Percentiles rank a stretch among this genome's conserved stretches.
phyloP scores from a whole-genome alignment of 1,140 invertebrate species.

The Drosophila azteca region DNA sequence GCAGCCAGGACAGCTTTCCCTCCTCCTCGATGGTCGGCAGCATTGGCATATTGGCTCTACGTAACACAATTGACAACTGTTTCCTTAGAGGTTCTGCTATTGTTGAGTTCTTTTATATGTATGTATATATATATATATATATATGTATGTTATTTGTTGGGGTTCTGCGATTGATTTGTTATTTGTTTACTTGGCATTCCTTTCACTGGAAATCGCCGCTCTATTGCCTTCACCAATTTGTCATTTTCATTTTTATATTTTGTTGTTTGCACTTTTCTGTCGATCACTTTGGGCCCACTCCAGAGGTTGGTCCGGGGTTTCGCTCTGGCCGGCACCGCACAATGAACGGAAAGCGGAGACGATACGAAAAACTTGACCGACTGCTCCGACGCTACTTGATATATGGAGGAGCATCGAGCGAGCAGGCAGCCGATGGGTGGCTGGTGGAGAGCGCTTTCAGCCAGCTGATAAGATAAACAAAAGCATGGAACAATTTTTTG shows the following conservation, averaged over 20 bases:
- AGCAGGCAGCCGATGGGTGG: slow-evolving; percentile 2
- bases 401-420: slow-evolving; percentile 40
- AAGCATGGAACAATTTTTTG: slow-evolving; percentile 38
- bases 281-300: slow-evolving; percentile 3
- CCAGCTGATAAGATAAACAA: slow-evolving; percentile 26
- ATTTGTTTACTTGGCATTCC: slow-evolving; percentile 35
- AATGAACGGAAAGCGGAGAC: too few species aligned
- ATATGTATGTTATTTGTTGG: slow-evolving; percentile 21
- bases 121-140: background rate
- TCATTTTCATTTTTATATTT: slow-evolving; percentile 41
- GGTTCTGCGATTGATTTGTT: slow-evolving; percentile 38
- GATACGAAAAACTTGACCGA: slow-evolving; percentile 12
- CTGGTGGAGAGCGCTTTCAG: background rate
- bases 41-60: slow-evolving; percentile 58
- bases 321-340: slow-evolving; percentile 26
- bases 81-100: slow-evolving; percentile 20
- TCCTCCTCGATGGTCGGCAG: slow-evolving; percentile 76
- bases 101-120: background rate
- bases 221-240: slow-evolving; percentile 32
- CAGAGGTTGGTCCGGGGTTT: slow-evolving; percentile 4
- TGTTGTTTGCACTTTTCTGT: slow-evolving; percentile 5
- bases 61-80: slow-evolving; percentile 8
- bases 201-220: slow-evolving; percentile 42
- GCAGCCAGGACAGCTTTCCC: slow-evolving; percentile 65
- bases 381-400: slow-evolving; percentile 27